Conservation (phyloP, 2,888 invertebrate genomes). For the Cryptosula pallasiana region DNA sequence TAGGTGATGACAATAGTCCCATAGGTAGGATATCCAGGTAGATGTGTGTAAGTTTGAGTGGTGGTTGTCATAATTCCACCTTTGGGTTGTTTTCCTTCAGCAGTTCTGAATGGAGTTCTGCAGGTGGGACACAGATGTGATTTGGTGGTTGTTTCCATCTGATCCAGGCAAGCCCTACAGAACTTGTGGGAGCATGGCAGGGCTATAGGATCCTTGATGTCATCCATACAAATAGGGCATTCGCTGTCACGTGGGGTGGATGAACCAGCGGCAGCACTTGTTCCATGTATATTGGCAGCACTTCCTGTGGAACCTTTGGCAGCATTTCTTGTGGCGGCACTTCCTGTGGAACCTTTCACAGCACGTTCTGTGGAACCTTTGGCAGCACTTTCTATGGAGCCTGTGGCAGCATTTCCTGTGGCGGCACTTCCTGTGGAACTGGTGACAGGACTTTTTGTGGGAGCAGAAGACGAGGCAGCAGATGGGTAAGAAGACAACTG, state of each 20-base stretch:
- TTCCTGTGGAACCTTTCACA: too few relatives aligned
- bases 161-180: conserved; percentile 13
- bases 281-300: too few relatives aligned
- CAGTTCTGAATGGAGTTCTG: conserved; percentile 30
- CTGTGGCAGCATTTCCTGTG: too few relatives aligned
- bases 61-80: conserved; percentile 28
- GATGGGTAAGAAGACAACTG: too few relatives aligned
- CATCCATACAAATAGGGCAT: conserved; percentile 27
- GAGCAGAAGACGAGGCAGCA: too few relatives aligned
- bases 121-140: conserved; percentile 55
- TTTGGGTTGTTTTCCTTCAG: conserved; percentile 32
- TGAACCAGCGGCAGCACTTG: background rate
- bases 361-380: too few relatives aligned
- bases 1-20: conserved; percentile 32
- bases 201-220: background rate
- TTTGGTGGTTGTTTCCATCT: conserved; percentile 4
- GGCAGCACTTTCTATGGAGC: too few relatives aligned
- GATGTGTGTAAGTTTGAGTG: background rate
- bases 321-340: too few relatives aligned
- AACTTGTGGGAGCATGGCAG: conserved; percentile 23
- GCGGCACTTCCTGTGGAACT: too few relatives aligned
- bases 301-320: too few relatives aligned
- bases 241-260: conserved; percentile 8
- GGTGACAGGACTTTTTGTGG: too few relatives aligned
- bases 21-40: conserved; percentile 29